Conservation (phyloP, 2,113 vertebrate genomes). For the Pipa parva region DNA sequence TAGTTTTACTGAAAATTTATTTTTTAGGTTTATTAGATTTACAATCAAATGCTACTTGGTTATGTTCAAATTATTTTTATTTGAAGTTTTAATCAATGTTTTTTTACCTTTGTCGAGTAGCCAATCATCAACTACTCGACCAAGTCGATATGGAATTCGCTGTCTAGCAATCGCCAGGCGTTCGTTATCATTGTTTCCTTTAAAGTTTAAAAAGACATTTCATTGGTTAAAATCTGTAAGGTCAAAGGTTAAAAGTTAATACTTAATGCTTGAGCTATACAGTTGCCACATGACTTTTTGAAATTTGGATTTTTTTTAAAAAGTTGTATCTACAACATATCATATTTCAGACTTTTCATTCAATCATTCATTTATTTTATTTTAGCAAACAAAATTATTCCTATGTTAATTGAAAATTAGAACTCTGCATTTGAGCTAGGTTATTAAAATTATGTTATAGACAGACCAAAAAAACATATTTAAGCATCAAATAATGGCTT, state of each 20-base stretch:
- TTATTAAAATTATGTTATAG: conserved; percentile 94
- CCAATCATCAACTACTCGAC: conserved; percentile 99
- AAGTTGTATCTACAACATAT: conserved; percentile 89
- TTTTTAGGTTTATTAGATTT: conserved; percentile 95
- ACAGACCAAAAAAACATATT: conserved; percentile 88
- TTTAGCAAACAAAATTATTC: conserved; percentile 96
- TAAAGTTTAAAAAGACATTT: conserved; percentile 99
- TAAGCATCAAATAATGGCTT: conserved; percentile 85
- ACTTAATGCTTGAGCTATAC: conserved; percentile 94
- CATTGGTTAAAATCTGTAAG: conserved; percentile 99
- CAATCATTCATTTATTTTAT: conserved; percentile 95
- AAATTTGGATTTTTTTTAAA: conserved; percentile 91
- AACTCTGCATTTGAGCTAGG: conserved; percentile 85
- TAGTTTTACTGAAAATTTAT: conserved; percentile 96
- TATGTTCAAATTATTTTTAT: conserved; percentile 98
- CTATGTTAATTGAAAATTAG: conserved; percentile 96
- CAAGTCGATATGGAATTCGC: conserved; percentile 99
- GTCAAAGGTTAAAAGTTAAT: conserved; percentile 99
- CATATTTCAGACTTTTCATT: conserved; percentile 88
- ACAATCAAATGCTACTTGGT: conserved; percentile 91
- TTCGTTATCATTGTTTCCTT: conserved; percentile 99
- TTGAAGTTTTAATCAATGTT: conserved; percentile 99
- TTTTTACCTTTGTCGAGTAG: conserved; percentile 99
- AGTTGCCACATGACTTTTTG: conserved; percentile 91
- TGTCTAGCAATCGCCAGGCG: conserved; percentile 99